Percentiles rank a stretch among this genome's conserved stretches.
phyloP scores from a whole-genome alignment of 2,113 vertebrate species.

The Colius striatus region DNA sequence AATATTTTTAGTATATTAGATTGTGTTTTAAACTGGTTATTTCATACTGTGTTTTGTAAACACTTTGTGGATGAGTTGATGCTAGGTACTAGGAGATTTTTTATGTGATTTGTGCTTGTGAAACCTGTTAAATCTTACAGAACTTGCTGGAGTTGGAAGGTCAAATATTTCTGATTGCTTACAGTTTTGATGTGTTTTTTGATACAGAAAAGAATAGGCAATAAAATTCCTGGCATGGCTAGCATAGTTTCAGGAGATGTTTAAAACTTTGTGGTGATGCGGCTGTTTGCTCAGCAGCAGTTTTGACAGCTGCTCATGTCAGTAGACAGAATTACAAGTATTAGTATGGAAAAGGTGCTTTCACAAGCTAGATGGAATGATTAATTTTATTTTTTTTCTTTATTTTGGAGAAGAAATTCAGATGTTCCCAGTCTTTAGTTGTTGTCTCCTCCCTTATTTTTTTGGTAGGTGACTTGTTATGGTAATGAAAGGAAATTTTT shows the following conservation, averaged over 20 bases:
- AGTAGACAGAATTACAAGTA: background rate
- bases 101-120: background rate
- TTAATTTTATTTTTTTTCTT: background rate
- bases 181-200: background rate
- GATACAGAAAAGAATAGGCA: background rate
- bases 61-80: background rate
- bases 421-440: accelerated
- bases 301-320: background rate
- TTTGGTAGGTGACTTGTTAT: background rate
- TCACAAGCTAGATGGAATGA: background rate
- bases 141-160: background rate
- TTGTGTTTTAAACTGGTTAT: background rate
- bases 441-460: background rate
- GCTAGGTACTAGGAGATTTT: background rate
- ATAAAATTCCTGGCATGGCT: background rate
- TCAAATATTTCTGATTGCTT: background rate
- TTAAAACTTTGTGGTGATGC: background rate
- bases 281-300: background rate
- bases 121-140: background rate
- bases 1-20: background rate
- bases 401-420: background rate
- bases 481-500: background rate
- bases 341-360: background rate
- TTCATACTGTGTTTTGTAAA: background rate
- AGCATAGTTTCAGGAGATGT: background rate